Evolutionary conservation across 1,140 invertebrate genomes (phyloP).

Genomic region (Drosophila melanogaster): Release_6_plus_ISO1_MT NT_033779.5:11225501-11226000

Average conservation of each 20-base stretch:
- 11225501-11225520: conserved; percentile 2
- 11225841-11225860: not conserved
- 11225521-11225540: conserved; percentile 29
- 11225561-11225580: conserved; percentile 55
- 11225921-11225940: conserved; percentile 76
- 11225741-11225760: conserved; percentile 11
- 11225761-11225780: not conserved
- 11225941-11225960: conserved; percentile 68
- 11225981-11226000: conserved; percentile 49
- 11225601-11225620: conserved; percentile 77
- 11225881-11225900: conserved; percentile 47
- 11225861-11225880: conserved; percentile 39
- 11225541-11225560: conserved; percentile 56
- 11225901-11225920: conserved; percentile 37
- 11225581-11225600: conserved; percentile 70
- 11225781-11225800: not conserved
- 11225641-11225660: conserved; percentile 39
- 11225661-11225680: conserved; percentile 21
- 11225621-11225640: conserved; percentile 36
- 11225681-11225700: conserved; percentile 25
- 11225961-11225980: conserved; percentile 68
- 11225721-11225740: conserved; percentile 10
- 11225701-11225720: conserved; percentile 15
- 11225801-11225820: not conserved
- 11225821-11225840: conserved; percentile 2